Percentiles rank a stretch among this genome's conserved stretches.
Evolutionary conservation across 2,113 vertebrate genomes (phyloP).

Genomic region (Oxyura jamaicensis): DNA sequence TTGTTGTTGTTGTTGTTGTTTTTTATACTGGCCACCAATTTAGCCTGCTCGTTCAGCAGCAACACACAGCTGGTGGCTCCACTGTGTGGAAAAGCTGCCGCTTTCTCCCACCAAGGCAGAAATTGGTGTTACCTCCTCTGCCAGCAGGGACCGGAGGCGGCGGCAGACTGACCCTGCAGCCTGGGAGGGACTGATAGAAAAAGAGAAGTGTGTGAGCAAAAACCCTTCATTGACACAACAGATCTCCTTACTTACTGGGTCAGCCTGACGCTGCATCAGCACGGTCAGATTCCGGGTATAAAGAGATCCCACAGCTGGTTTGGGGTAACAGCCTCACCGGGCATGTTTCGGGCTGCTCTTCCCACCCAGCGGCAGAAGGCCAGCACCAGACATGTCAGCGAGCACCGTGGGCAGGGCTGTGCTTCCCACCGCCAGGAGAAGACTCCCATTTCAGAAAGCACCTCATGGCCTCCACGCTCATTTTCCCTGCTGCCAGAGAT

Average conservation of each 20-base stretch:
- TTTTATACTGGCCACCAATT: background rate
- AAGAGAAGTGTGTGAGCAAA: slow-evolving; percentile 46
- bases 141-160: slow-evolving; percentile 21
- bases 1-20: background rate
- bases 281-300: slow-evolving; percentile 50
- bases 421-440: background rate
- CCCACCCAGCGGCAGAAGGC: background rate
- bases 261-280: slow-evolving; percentile 22
- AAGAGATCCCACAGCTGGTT: slow-evolving; percentile 34
- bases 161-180: background rate
- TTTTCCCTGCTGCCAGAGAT: slow-evolving; percentile 14
- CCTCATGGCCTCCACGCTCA: background rate
- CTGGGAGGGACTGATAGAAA: slow-evolving; percentile 2
- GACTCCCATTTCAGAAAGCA: slow-evolving; percentile 37
- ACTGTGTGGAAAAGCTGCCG: background rate
- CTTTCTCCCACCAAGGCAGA: background rate
- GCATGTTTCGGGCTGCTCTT: slow-evolving; percentile 34
- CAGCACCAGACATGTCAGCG: background rate
- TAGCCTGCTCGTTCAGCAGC: background rate
- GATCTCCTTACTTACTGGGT: slow-evolving; percentile 59
- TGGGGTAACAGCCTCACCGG: background rate
- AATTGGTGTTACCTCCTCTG: background rate
- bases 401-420: slow-evolving; percentile 29
- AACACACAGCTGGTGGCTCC: background rate
- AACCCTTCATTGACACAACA: slow-evolving; percentile 36